Evolutionary conservation across 2,888 invertebrate species (phyloP).

Genomic region (Drosophila incognita): DNA sequence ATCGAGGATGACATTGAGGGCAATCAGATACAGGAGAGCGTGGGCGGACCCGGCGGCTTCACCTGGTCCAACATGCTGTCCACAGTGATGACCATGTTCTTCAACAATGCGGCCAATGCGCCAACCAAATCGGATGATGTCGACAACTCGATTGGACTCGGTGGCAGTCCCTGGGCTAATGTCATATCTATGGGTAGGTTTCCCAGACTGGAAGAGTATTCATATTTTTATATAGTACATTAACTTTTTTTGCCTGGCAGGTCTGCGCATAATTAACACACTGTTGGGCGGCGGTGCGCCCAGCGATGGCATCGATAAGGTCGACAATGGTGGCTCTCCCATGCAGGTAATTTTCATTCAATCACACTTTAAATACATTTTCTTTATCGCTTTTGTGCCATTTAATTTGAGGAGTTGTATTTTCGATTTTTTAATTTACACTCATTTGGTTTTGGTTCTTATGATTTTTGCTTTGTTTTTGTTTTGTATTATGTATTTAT

Average conservation of each 20-base stretch:
- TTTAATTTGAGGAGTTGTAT: slow-evolving; percentile 42
- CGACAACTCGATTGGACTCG: slow-evolving; percentile 88
- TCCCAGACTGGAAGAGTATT: neutral
- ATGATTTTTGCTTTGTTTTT: slow-evolving; percentile 47
- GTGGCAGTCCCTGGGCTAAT: slow-evolving; percentile 95
- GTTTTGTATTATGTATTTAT: slow-evolving; percentile 47
- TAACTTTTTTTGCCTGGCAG: slow-evolving; percentile 52
- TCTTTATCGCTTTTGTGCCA: slow-evolving; percentile 71
- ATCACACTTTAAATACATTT: slow-evolving; percentile 10
- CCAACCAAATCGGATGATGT: slow-evolving; percentile 93
- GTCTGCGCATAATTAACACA: slow-evolving; percentile 93
- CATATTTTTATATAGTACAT: neutral
- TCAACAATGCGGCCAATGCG: slow-evolving; percentile 87
- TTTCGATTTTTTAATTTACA: slow-evolving; percentile 42
- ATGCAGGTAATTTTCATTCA: slow-evolving; percentile 90
- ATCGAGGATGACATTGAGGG: slow-evolving; percentile 91
- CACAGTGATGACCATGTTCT: slow-evolving; percentile 94
- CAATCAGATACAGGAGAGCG: slow-evolving; percentile 90
- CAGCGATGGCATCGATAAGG: slow-evolving; percentile 94
- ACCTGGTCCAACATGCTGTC: slow-evolving; percentile 95
- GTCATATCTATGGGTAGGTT: slow-evolving; percentile 90
- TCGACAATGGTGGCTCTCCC: slow-evolving; percentile 94
- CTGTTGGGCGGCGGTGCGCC: slow-evolving; percentile 91
- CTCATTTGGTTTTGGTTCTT: slow-evolving; percentile 66
- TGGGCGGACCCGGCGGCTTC: slow-evolving; percentile 89